Percentiles rank a stretch among this genome's conserved stretches.
Conservation (phyloP, 2,113 vertebrate species). For the Balaeniceps rex region DNA sequence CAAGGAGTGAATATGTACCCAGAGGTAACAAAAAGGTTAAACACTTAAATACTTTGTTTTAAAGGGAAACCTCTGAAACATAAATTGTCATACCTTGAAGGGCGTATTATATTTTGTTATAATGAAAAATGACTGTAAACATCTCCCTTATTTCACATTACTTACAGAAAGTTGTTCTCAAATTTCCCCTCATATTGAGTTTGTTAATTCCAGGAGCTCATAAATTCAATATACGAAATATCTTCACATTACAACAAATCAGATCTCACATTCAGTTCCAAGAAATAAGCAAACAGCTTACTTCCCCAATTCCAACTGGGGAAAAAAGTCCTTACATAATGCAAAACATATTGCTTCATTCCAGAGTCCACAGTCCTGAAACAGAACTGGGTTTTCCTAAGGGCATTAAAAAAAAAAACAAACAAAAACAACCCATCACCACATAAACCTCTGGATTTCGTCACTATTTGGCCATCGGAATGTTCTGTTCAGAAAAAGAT, state of each 20-base stretch:
- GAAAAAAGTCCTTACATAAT: neutral
- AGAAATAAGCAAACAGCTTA: neutral
- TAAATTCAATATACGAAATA: neutral
- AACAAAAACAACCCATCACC: no score
- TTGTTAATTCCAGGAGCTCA: neutral
- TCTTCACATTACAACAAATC: neutral
- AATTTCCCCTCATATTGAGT: neutral
- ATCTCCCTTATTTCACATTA: slow-evolving; percentile 18
- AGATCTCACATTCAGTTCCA: neutral
- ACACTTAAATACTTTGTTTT: neutral
- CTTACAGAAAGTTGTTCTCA: neutral
- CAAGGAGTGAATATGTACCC: neutral
- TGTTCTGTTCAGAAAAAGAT: slow-evolving; percentile 87
- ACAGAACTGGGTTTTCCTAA: neutral
- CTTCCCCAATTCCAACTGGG: neutral
- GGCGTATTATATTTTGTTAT: neutral
- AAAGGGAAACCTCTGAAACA: neutral
- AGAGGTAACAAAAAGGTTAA: neutral
- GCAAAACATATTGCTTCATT: neutral
- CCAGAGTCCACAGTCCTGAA: neutral
- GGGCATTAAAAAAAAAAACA: neutral
- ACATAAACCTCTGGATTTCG: slow-evolving; percentile 94
- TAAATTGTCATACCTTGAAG: neutral
- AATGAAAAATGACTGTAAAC: slow-evolving; percentile 20
- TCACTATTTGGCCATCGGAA: slow-evolving; percentile 88